Evolutionary conservation across 2,888 invertebrate genomes (phyloP), one percentile per base, ranked within the genome.

Genomic region (Dryobotodes eremita): DNA sequence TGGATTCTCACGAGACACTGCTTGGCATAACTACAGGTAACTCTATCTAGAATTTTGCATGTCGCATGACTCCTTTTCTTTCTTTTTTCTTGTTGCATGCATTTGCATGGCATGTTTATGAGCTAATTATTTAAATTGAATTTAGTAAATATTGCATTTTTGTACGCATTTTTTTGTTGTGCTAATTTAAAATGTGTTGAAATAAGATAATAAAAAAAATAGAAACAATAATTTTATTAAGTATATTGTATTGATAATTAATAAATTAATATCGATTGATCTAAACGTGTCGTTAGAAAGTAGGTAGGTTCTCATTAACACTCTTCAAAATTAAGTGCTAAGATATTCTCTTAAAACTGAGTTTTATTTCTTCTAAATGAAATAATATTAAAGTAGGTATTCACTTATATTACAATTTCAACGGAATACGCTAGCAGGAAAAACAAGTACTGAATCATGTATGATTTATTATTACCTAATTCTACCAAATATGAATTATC

Each of bases 21-120:
- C 93, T 89, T 95, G 93, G 94, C 92, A 95, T 80, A 94, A 92
- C 82, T 97, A 94, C 97, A 96, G 95, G 97, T 97, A 97, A 95
- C 82, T 85, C 85, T 87, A 83, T 87, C 86, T 81, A 78, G 83
- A 86, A 89, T 92, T 86, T 88, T 89, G 90, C 92, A 94, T 90
- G 93, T 80, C 84, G 88, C 87, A 86, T 84, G 84, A 72, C 81
- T 73, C 68, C 70, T 85, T 78, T 87, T 80, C 71, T 73, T 73
- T 31, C 26, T 78, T 36, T 64, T 66, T 80, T 69, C 36, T 48
- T 79, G 48, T 75, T 79, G 86, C 79, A 86, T 79, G 75, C 36
- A 20, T 72, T 55, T 66, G 80, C 69, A 79, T 78, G 79, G 80
- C 62, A 87, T 77, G 75, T 77, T 72, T 73, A 57, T 71, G n/a